Conservation (phyloP, 2,888 invertebrate genomes). For the Rugalucina vietnamica region DNA sequence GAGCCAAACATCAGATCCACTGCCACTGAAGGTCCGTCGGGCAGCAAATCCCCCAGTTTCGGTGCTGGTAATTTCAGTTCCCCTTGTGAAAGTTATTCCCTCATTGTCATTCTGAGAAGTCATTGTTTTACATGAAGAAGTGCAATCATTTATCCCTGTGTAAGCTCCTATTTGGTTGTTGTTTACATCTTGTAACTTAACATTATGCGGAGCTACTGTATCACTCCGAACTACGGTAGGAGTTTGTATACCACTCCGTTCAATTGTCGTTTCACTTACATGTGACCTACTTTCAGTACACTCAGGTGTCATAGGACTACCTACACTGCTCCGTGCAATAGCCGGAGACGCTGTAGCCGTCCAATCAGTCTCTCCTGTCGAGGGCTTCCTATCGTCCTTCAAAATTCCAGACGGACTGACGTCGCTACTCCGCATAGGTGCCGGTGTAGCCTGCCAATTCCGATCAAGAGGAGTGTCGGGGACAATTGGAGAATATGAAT, state of each 20-base stretch:
- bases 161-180: background rate
- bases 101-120: background rate
- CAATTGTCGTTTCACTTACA: background rate
- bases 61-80: background rate
- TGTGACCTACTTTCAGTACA: background rate
- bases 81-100: background rate
- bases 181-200: background rate
- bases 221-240: background rate
- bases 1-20: background rate
- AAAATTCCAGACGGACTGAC: no score
- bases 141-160: no score
- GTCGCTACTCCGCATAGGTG: no score
- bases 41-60: background rate
- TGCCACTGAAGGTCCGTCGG: no score
- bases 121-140: background rate
- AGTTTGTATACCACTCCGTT: background rate
- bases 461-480: no score
- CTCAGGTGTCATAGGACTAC: background rate
- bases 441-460: no score
- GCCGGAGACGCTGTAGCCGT: background rate
- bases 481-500: no score
- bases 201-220: background rate
- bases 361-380: no score
- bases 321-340: background rate
- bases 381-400: no score